Evolutionary conservation across 2,888 invertebrate species (phyloP).

Genomic region (Exephanes ischioxanthus): DNA sequence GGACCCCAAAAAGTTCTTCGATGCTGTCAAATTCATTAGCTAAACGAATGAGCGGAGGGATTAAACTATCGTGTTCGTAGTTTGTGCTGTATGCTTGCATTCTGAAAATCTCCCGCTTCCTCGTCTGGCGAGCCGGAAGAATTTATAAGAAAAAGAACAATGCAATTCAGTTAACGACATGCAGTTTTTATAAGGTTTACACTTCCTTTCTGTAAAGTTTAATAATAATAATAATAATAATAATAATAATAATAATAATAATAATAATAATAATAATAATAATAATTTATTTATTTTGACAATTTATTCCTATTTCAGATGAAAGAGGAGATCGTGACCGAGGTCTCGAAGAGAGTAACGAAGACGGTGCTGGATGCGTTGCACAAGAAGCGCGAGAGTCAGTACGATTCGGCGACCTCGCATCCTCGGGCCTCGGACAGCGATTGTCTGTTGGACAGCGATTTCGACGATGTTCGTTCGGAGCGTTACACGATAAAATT

Average conservation of each 20-base stretch:
- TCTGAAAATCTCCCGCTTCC: too few relatives aligned
- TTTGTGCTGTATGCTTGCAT: too few relatives aligned
- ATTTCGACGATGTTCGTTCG: conserved; percentile 6
- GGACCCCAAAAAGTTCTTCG: too few relatives aligned
- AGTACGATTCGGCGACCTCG: conserved; percentile 23
- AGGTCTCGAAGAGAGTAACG: conserved; percentile 71
- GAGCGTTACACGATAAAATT: conserved; percentile 24
- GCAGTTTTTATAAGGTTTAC: too few relatives aligned
- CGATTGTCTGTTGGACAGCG: conserved; percentile 27
- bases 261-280: too few relatives aligned
- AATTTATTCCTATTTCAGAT: conserved; percentile 65
- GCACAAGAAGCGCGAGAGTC: conserved; percentile 40
- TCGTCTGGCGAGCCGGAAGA: too few relatives aligned
- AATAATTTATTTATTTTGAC: background rate
- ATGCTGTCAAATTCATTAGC: too few relatives aligned
- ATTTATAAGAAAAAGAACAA: background rate
- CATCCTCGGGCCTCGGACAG: conserved; percentile 17
- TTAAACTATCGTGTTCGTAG: too few relatives aligned
- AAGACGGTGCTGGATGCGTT: conserved; percentile 67
- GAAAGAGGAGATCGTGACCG: conserved; percentile 74
- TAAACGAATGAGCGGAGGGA: too few relatives aligned
- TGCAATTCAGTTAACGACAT: background rate
- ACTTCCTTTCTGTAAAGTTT: too few relatives aligned
- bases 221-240: too few relatives aligned
- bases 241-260: too few relatives aligned